These are phyloP conservation scores for Ciona savignyi DNA, from an alignment of 23 tunicate genomes.

Conservation along the genomic window DNA sequence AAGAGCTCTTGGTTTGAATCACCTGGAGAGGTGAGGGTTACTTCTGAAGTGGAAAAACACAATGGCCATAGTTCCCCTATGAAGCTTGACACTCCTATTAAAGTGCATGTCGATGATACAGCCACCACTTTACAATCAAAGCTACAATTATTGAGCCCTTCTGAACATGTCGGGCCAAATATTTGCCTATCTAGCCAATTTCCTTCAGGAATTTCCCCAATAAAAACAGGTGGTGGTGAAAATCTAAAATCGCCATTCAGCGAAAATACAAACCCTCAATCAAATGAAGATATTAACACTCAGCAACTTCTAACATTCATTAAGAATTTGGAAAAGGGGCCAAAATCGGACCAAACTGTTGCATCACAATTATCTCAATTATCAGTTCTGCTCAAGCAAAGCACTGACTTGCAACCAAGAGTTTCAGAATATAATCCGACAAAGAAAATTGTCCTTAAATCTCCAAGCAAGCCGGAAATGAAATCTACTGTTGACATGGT, in stretches of 20 bases:
- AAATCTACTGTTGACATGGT: too few relatives aligned
- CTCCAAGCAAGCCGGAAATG: too few relatives aligned
- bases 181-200: conserved; percentile 18
- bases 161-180: too few relatives aligned
- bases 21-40: conserved; percentile 32
- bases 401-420: too few relatives aligned
- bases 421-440: too few relatives aligned
- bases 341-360: conserved; percentile 7
- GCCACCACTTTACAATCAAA: not conserved
- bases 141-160: too few relatives aligned
- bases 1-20: conserved; percentile 26
- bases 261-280: not conserved
- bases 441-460: too few relatives aligned
- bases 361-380: conserved; percentile 26
- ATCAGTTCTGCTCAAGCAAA: conserved; percentile 24
- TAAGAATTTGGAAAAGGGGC: conserved; percentile 30
- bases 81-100: not conserved
- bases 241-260: not conserved
- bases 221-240: conserved; percentile 7
- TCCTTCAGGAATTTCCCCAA: conserved; percentile 34
- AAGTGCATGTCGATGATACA: not conserved
- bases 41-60: too few relatives aligned
- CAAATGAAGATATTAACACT: conserved; percentile 32
- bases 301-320: conserved; percentile 34
- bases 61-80: not conserved